Evolutionary conservation across 1,140 invertebrate species (phyloP), one percentile per base, ranked within the genome.

Genomic region (Drosophila rhopaloa): DNA sequence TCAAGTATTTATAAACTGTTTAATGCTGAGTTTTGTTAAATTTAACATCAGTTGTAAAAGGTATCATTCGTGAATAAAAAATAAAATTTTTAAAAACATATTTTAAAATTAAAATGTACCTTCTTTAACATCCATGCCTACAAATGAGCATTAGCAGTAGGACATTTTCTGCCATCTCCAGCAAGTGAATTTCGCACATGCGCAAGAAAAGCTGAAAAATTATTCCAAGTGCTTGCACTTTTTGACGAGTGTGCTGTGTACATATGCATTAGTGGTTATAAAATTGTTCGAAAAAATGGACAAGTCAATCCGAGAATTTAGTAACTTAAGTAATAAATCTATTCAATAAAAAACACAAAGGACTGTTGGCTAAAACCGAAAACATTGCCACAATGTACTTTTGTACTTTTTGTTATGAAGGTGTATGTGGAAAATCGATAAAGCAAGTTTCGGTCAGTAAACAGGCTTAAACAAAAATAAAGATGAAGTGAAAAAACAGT

Each of bases 191-290:
- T 46, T 43, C 10, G 24, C 46, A 29, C 65, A 68, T 66, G 65
- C 65, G 65, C 65, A 41, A 10, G 38, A 4, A 19, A 35, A 13
- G 8, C 6, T n/a, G 47, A 68, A 66, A 63, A 53, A 32, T 53
- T 19, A 44, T 53, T 44, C 47, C 38, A 14, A 68, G 61, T 68
- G 47, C 44, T 68, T 66, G 65, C 38, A 66, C n/a, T 53, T 66
- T 68, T 68, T 68, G 65, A 68, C 60, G 40, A 68, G 61, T 68
- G 60, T 66, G 65, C 65, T 68, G 47, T 68, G 65, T 68, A 68
- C 65, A 67, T 67, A 65, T 65, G 65, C 60, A 66, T 68, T 68
- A 27, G 65, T 68, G 65, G 35, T 67, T 65, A 65, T 53, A 44
- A 53, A 68, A 51, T 66, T 65, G 29, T 51, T 67, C 35, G 48